Conservation (phyloP, 2,888 invertebrate species). For the Phaonia tiefii region DNA sequence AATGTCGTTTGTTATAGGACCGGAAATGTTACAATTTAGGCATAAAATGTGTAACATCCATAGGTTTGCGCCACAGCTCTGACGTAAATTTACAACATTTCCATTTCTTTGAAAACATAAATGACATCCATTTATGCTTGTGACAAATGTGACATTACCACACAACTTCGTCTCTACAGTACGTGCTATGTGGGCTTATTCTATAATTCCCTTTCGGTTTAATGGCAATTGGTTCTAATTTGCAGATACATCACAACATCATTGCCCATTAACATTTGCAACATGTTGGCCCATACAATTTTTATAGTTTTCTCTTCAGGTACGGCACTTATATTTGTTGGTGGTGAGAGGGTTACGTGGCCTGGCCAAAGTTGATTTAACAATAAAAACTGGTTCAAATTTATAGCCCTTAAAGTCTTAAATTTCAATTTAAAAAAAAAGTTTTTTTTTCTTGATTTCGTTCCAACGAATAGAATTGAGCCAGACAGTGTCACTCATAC, state of each 20-base stretch:
- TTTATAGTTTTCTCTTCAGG: constrained; percentile 10
- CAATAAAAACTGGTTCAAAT: constrained; percentile 64
- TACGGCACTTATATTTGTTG: neutral
- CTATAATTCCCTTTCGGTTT: too few relatives aligned
- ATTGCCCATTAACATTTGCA: constrained; percentile 7
- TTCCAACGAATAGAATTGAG: too few relatives aligned
- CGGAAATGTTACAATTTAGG: too few relatives aligned
- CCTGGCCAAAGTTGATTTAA: neutral
- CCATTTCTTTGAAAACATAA: too few relatives aligned
- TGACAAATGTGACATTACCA: too few relatives aligned
- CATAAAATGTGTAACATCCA: too few relatives aligned
- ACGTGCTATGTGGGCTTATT: too few relatives aligned
- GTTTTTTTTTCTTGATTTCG: neutral
- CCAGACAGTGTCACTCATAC: neutral
- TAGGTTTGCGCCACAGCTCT: too few relatives aligned
- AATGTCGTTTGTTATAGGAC: too few relatives aligned
- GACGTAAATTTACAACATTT: too few relatives aligned
- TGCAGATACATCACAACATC: constrained; percentile 18
- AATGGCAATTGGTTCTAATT: constrained; percentile 24
- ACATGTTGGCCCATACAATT: constrained; percentile 32
- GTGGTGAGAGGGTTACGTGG: neutral
- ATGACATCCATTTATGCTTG: too few relatives aligned
- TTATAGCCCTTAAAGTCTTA: constrained; percentile 65
- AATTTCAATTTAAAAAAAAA: constrained; percentile 65
- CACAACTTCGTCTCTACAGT: too few relatives aligned